phyloP scores from a whole-genome alignment of 2,888 invertebrate species.

The Drosophila macrospina region DNA sequence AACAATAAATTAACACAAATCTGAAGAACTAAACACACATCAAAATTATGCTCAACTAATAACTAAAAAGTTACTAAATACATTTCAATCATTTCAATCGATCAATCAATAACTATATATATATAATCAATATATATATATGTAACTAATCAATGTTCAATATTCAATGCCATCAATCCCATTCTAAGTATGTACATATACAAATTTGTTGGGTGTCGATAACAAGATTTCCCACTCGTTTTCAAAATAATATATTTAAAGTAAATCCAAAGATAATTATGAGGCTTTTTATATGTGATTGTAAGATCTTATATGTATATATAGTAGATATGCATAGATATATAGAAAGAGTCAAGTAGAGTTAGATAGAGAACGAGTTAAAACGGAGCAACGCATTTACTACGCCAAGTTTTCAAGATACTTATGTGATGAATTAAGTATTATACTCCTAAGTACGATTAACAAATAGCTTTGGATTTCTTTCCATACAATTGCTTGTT shows the following conservation, averaged over 20 bases:
- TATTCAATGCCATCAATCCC: slow-evolving; percentile 34
- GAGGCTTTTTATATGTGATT: slow-evolving; percentile 29
- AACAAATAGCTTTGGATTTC: slow-evolving; percentile 39
- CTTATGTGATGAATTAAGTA: slow-evolving; percentile 40
- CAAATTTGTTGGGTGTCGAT: slow-evolving; percentile 12
- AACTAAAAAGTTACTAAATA: slow-evolving; percentile 55
- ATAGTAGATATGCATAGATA: slow-evolving; percentile 19
- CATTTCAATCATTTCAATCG: too few relatives aligned
- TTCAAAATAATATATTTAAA: slow-evolving; percentile 46
- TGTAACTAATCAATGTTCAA: slow-evolving; percentile 10
- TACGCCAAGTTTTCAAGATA: slow-evolving; percentile 50
- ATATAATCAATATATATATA: slow-evolving; percentile 8
- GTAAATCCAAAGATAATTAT: slow-evolving; percentile 44
- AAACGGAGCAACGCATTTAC: slow-evolving; percentile 52
- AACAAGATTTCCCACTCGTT: slow-evolving; percentile 12
- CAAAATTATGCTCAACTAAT: slow-evolving; percentile 41
- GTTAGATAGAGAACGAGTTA: slow-evolving; percentile 24
- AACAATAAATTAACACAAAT: slow-evolving; percentile 31
- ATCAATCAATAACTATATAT: slow-evolving; percentile 28
- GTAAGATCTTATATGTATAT: slow-evolving; percentile 31
- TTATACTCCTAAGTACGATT: slow-evolving; percentile 41
- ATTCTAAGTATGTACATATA: slow-evolving; percentile 37
- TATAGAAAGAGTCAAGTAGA: slow-evolving; percentile 30
- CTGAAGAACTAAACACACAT: slow-evolving; percentile 50
- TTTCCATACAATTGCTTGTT: slow-evolving; percentile 54